phyloP scores from a whole-genome alignment of 2,888 invertebrate genomes.

The Hyalella azteca region DNA sequence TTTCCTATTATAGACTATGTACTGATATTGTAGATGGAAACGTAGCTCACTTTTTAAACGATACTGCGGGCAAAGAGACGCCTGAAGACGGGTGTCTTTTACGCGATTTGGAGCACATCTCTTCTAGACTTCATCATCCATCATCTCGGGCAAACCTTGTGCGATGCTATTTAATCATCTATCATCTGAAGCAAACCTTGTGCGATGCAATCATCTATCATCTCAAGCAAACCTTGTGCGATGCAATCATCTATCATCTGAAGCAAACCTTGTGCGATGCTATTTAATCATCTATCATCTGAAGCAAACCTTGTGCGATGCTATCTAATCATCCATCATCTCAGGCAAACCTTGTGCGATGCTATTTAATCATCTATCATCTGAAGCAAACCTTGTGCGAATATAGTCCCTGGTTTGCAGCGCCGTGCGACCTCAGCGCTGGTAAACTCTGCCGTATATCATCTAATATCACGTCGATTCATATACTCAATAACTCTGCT shows the following conservation, averaged over 20 bases:
- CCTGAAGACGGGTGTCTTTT: background rate
- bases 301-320: too few relatives aligned
- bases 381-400: background rate
- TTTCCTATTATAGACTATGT: constrained; percentile 36
- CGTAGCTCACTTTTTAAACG: constrained; percentile 32
- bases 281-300: background rate
- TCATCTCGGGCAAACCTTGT: too few relatives aligned
- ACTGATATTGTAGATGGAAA: constrained; percentile 33
- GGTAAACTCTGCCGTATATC: background rate
- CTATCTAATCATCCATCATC: background rate
- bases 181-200: too few relatives aligned
- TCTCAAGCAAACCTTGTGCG: background rate
- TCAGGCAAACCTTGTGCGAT: constrained; percentile 1
- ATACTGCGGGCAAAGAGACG: background rate
- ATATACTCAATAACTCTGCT: background rate
- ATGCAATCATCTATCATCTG: background rate
- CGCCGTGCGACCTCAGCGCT: background rate
- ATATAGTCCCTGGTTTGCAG: background rate
- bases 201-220: too few relatives aligned
- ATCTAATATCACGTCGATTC: background rate
- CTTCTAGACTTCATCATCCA: too few relatives aligned
- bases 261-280: background rate
- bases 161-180: too few relatives aligned
- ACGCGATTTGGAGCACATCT: too few relatives aligned
- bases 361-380: background rate